Evolutionary conservation across 2,113 vertebrate species (phyloP).

Genomic region (Bungarus multicinctus): DNA sequence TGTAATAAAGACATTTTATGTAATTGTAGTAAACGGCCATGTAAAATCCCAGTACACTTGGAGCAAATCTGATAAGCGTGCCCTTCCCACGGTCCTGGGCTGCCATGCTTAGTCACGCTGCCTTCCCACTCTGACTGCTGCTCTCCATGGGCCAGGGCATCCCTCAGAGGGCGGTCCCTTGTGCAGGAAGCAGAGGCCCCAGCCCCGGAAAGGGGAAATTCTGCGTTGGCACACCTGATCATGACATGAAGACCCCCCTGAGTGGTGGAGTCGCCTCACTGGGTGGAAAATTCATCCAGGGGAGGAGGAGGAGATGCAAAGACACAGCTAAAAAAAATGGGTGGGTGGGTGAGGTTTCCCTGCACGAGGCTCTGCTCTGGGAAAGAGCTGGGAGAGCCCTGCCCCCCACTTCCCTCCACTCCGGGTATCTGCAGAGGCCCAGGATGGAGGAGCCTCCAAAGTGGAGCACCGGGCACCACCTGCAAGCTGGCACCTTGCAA

Average conservation of each 20-base stretch:
- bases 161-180: too few relatives aligned
- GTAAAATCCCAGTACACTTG: constrained; percentile 68
- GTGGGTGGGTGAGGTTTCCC: neutral
- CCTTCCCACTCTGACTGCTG: neutral
- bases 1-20: constrained; percentile 71
- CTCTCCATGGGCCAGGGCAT: neutral
- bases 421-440: too few relatives aligned
- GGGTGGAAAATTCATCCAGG: too few relatives aligned
- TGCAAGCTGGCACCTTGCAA: too few relatives aligned
- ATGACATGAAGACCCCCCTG: too few relatives aligned
- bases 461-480: too few relatives aligned
- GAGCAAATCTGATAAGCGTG: constrained; percentile 64
- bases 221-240: too few relatives aligned
- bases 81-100: constrained; percentile 46
- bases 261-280: neutral
- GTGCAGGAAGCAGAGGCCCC: too few relatives aligned
- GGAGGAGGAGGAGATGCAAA: neutral
- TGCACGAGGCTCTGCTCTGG: neutral
- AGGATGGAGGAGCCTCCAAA: too few relatives aligned
- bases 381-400: neutral
- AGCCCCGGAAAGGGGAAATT: too few relatives aligned
- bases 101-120: neutral
- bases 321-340: neutral
- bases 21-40: constrained; percentile 75
- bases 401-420: too few relatives aligned